Evolutionary conservation across 1,140 invertebrate species (phyloP).

Genomic region (Matsumurasca onukii): DNA sequence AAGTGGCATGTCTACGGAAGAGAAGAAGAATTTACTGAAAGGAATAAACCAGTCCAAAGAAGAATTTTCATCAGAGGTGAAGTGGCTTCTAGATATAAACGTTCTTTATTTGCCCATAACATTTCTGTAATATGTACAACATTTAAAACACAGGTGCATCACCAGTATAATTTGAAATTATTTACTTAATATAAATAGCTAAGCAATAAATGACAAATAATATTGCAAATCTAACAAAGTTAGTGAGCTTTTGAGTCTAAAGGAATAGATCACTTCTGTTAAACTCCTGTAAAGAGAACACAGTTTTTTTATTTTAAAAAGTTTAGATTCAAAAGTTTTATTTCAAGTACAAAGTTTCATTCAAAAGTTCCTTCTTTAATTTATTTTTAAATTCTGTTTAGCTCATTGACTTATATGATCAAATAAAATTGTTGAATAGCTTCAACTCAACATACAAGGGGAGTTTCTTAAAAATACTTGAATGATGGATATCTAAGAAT

Average conservation of each 20-base stretch:
- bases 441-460: no score
- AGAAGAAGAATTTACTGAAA: not conserved
- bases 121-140: not conserved
- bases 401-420: not conserved
- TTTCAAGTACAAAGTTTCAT: not conserved
- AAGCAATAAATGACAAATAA: not conserved
- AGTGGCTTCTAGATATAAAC: not conserved
- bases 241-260: not conserved
- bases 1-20: not conserved
- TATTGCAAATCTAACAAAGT: not conserved
- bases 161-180: not conserved
- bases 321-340: not conserved
- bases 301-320: not conserved
- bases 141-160: not conserved
- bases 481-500: no score
- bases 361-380: not conserved
- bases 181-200: not conserved
- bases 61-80: not conserved
- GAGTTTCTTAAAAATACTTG: no score
- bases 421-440: not conserved
- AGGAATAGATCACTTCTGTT: not conserved
- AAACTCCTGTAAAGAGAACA: not conserved
- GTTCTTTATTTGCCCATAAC: not conserved
- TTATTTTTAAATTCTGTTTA: no score
- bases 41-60: conserved; percentile 2